Evolutionary conservation across 2,888 invertebrate species (phyloP).

Genomic region (Dysmachus trigonus): DNA sequence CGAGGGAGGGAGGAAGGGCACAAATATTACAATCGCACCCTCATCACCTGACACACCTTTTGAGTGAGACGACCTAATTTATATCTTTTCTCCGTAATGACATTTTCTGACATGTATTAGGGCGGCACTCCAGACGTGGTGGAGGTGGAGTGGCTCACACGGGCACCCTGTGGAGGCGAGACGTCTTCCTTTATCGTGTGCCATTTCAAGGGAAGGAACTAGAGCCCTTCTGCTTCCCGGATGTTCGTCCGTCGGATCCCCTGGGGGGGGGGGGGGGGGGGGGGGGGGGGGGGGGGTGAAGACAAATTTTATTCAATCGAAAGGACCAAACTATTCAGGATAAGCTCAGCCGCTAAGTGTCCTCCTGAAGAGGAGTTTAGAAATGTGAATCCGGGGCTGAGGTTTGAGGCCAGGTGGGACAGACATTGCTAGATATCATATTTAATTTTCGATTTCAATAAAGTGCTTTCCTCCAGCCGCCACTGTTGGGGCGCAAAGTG

Average conservation of each 20-base stretch:
- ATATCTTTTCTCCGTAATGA: slow-evolving; percentile 22
- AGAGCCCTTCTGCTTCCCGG: neutral
- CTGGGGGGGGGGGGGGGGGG: neutral
- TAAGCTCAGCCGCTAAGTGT: neutral
- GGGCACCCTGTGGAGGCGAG: neutral
- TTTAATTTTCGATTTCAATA: slow-evolving; percentile 16
- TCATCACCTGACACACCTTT: slow-evolving; percentile 27
- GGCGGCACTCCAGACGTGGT: neutral
- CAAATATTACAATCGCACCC: slow-evolving; percentile 21
- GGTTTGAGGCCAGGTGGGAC: neutral
- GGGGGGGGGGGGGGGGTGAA: neutral
- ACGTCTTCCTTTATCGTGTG: neutral
- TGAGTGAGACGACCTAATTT: slow-evolving; percentile 28
- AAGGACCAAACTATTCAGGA: neutral
- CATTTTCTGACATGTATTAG: slow-evolving; percentile 30
- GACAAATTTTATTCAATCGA: slow-evolving; percentile 29
- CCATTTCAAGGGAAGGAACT: neutral
- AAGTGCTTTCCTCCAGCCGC: neutral
- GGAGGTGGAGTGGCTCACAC: neutral
- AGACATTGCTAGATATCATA: neutral
- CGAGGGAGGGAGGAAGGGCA: neutral
- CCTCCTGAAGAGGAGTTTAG: neutral
- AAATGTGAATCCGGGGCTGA: too few species aligned
- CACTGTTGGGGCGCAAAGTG: neutral
- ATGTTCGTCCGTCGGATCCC: neutral